Percentiles rank a stretch among this genome's conserved stretches.
These are phyloP conservation scores for Lasioglossum villosulum DNA, from an alignment of 2,888 invertebrate genomes.

Conservation along the genomic window DNA sequence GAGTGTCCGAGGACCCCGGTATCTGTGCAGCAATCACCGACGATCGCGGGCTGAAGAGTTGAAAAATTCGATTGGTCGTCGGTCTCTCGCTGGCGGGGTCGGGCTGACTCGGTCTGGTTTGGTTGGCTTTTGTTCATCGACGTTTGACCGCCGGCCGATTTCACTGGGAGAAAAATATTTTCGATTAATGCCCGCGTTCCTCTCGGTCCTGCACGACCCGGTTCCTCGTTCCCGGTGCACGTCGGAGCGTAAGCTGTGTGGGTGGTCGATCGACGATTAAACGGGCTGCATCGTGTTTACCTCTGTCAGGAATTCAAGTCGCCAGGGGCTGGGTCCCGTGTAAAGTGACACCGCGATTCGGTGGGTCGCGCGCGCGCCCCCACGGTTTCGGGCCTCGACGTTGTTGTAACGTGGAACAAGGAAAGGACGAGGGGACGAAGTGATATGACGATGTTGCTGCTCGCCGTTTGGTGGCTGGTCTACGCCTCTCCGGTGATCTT, in stretches of 20 bases:
- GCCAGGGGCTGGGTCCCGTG: neutral
- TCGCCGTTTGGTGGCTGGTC: slow-evolving; percentile 80
- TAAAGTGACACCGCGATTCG: slow-evolving; percentile 8
- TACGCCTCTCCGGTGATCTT: slow-evolving; percentile 78
- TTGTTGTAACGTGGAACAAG: slow-evolving; percentile 41
- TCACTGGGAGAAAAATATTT: slow-evolving; percentile 26
- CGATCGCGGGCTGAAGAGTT: slow-evolving; percentile 4
- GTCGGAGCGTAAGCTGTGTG: neutral
- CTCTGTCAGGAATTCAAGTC: slow-evolving; percentile 23
- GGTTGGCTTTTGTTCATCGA: neutral
- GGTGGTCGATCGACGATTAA: slow-evolving; percentile 33
- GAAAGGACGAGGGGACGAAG: slow-evolving; percentile 61
- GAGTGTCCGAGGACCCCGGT: neutral
- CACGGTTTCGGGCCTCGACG: neutral
- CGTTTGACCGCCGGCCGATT: neutral
- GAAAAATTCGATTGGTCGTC: slow-evolving; percentile 34
- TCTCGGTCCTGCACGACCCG: neutral
- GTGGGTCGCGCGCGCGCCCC: neutral
- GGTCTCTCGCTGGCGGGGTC: slow-evolving; percentile 1
- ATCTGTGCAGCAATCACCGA: neutral
- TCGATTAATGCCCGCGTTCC: slow-evolving; percentile 23
- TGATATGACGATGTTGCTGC: slow-evolving; percentile 78
- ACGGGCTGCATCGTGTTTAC: slow-evolving; percentile 9
- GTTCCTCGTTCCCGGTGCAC: slow-evolving; percentile 1
- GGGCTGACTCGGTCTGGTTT: neutral